These are phyloP conservation scores for Tor tambroides DNA, from an alignment of 2,113 vertebrate species.

Conservation along the genomic window DNA sequence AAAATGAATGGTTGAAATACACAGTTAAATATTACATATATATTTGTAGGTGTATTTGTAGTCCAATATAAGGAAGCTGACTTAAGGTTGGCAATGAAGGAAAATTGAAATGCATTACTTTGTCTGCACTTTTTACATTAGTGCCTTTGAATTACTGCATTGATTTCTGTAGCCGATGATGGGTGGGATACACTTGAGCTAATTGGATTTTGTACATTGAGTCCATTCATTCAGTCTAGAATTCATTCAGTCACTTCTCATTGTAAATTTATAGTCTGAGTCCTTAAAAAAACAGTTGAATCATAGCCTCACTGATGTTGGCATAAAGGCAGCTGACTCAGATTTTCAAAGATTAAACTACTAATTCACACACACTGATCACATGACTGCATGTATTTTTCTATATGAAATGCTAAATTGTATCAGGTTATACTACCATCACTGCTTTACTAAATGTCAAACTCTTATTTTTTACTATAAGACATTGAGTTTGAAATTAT, in stretches of 20 bases:
- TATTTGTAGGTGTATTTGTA: not conserved
- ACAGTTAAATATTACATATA: not conserved
- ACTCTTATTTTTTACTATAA: not conserved
- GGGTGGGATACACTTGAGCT: conserved; percentile 48
- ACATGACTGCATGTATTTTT: not conserved
- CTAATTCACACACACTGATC: conserved; percentile 2
- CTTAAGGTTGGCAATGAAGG: conserved; percentile 4
- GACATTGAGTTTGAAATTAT: conserved; percentile 10
- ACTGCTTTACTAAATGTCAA: not conserved
- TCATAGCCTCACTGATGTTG: conserved; percentile 17
- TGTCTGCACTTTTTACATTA: conserved; percentile 42
- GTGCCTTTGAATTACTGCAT: conserved; percentile 42
- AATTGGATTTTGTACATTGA: conserved; percentile 51
- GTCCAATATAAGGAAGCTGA: not conserved
- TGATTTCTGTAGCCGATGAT: conserved; percentile 53
- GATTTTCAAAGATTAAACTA: conserved; percentile 1
- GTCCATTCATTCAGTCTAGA: conserved; percentile 26
- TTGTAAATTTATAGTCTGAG: conserved; percentile 22
- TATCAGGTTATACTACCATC: not conserved
- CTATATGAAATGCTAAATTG: not conserved
- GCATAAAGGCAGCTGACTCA: conserved; percentile 12
- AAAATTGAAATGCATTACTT: not conserved
- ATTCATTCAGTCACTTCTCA: conserved; percentile 35
- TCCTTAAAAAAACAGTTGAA: conserved; percentile 10
- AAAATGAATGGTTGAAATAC: not conserved